Evolutionary conservation across 2,113 vertebrate genomes (phyloP).

Genomic region (Xiphophorus couchianus): DNA sequence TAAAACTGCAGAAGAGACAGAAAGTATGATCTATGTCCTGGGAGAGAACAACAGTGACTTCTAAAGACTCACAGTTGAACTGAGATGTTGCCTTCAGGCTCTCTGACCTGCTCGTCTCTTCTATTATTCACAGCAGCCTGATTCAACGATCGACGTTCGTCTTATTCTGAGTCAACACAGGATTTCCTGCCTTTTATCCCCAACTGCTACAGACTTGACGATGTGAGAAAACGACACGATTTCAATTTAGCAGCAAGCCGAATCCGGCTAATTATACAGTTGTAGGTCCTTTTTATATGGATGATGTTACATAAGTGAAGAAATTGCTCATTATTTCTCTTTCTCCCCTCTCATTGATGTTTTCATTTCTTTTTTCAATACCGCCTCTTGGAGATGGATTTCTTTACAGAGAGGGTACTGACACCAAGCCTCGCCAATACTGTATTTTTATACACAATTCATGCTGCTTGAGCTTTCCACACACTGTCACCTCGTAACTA

Average conservation of each 20-base stretch:
- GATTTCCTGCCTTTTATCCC: constrained; percentile 35
- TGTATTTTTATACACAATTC: not conserved
- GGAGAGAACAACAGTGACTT: constrained; percentile 16
- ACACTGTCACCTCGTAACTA: not conserved
- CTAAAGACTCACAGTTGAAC: constrained; percentile 36
- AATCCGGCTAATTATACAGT: constrained; percentile 40
- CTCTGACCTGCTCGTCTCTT: constrained; percentile 60
- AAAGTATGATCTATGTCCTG: constrained; percentile 11
- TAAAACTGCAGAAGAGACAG: not conserved
- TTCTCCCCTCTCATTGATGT: not conserved
- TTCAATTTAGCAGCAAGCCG: constrained; percentile 2
- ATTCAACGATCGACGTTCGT: constrained; percentile 60
- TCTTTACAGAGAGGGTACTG: not conserved
- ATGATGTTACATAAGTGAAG: constrained; percentile 29
- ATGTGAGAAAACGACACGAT: constrained; percentile 21
- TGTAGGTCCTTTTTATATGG: constrained; percentile 13
- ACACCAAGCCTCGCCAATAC: not conserved
- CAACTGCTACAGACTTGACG: constrained; percentile 20
- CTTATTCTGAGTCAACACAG: constrained; percentile 42
- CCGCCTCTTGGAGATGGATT: not conserved
- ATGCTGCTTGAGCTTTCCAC: not conserved
- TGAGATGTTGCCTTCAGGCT: constrained; percentile 46
- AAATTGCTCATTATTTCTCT: constrained; percentile 4
- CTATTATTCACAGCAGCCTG: constrained; percentile 62
- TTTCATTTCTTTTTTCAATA: not conserved